phyloP scores from a whole-genome alignment of 1,140 invertebrate genomes.

The Calycopis cecrops region DNA sequence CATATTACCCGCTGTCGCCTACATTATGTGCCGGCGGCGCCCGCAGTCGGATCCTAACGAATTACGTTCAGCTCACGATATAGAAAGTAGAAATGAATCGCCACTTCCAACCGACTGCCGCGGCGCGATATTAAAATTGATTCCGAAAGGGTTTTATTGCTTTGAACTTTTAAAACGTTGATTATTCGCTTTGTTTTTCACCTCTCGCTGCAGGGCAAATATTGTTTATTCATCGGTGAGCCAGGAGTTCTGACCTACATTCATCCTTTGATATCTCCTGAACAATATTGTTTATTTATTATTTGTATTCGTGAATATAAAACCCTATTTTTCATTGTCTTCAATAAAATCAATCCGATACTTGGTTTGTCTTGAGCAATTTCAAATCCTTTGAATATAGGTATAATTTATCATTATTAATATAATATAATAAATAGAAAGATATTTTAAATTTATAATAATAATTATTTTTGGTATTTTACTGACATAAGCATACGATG shows the following conservation, averaged over 20 bases:
- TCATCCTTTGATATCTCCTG: neutral
- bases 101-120: conserved; percentile 20
- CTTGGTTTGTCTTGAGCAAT: too few relatives aligned
- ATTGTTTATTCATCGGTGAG: conserved; percentile 4
- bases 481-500: too few relatives aligned
- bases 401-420: too few relatives aligned
- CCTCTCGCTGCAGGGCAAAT: conserved; percentile 9
- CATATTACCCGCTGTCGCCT: neutral
- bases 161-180: conserved; percentile 26
- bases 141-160: conserved; percentile 31
- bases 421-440: too few relatives aligned
- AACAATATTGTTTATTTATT: too few relatives aligned
- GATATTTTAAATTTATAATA: too few relatives aligned
- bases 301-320: too few relatives aligned
- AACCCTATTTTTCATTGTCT: too few relatives aligned
- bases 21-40: too few relatives aligned
- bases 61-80: conserved; percentile 28
- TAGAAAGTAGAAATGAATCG: conserved; percentile 29
- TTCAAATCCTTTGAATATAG: too few relatives aligned
- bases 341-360: too few relatives aligned
- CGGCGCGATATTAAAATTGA: conserved; percentile 31
- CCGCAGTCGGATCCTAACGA: conserved; percentile 21
- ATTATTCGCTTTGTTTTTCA: conserved; percentile 30
- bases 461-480: too few relatives aligned
- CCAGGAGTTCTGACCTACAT: conserved; percentile 1